Evolutionary conservation across 2,888 invertebrate genomes (phyloP).

Genomic region (Acheta domesticus): DNA sequence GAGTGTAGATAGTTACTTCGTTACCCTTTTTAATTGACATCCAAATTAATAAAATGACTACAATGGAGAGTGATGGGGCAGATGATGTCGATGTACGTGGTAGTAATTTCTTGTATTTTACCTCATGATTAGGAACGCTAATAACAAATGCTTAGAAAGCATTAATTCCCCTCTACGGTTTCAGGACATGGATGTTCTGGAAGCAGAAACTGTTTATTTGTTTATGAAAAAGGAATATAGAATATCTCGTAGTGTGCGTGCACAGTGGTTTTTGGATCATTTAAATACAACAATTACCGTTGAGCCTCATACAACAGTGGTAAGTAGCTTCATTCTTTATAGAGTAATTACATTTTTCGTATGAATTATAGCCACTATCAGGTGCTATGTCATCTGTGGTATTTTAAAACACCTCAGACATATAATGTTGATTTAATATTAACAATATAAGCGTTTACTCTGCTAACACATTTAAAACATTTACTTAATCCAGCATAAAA

Average conservation of each 20-base stretch:
- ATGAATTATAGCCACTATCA: no score
- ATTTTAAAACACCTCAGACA: no score
- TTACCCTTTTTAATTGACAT: not conserved
- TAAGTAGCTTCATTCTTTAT: conserved; percentile 36
- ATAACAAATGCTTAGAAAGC: no score
- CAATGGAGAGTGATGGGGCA: not conserved
- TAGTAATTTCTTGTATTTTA: no score
- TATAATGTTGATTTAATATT: no score
- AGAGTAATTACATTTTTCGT: no score
- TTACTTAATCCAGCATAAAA: no score
- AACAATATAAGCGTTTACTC: no score
- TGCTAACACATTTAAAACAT: no score
- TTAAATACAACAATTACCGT: conserved; percentile 58
- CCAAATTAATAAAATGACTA: not conserved
- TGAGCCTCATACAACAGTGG: conserved; percentile 42
- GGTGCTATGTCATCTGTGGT: no score
- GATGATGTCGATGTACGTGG: not conserved
- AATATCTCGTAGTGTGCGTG: conserved; percentile 67
- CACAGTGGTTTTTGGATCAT: conserved; percentile 71
- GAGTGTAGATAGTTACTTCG: not conserved
- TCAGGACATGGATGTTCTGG: conserved; percentile 45
- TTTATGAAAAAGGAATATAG: conserved; percentile 67
- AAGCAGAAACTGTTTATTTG: conserved; percentile 62
- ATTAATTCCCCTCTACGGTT: no score
- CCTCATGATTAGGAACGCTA: no score